These are phyloP conservation scores for Benitochromis conjunctus DNA, from an alignment of 2,113 vertebrate species.

Conservation along the genomic window DNA sequence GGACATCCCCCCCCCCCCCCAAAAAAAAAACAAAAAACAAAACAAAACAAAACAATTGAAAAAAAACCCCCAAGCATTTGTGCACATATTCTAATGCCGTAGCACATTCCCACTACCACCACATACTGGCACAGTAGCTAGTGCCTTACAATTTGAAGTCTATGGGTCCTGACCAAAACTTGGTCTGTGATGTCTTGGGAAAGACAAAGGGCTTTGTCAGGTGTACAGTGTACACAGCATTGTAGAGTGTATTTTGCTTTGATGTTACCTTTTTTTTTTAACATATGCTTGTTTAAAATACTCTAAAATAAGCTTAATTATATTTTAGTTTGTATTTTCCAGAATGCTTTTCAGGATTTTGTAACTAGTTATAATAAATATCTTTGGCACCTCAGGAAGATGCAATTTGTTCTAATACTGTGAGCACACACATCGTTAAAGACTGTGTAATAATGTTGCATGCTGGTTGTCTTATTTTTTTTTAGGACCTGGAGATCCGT, in stretches of 20 bases:
- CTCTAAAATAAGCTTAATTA: not conserved
- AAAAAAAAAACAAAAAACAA: too few species aligned
- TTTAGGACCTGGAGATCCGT: conserved; percentile 88
- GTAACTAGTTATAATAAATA: not conserved
- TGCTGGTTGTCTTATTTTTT: not conserved
- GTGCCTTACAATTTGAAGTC: not conserved
- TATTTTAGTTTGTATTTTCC: not conserved
- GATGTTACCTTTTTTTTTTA: not conserved
- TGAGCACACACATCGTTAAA: not conserved
- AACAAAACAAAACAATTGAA: too few species aligned
- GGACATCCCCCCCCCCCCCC: too few species aligned
- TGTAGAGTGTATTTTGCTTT: not conserved
- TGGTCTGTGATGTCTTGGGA: not conserved
- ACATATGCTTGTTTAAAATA: not conserved
- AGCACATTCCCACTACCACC: not conserved
- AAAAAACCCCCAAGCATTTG: not conserved
- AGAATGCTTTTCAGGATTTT: not conserved
- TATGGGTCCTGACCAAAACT: not conserved
- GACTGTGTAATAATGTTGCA: not conserved
- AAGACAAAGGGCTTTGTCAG: not conserved
- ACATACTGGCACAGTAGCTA: not conserved
- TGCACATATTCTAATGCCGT: not conserved
- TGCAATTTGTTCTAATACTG: not conserved
- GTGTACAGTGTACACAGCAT: not conserved
- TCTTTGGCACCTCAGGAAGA: not conserved